phyloP scores from a whole-genome alignment of 2,797 vertebrate species.

The Schizopygopsis malacanthus region DNA sequence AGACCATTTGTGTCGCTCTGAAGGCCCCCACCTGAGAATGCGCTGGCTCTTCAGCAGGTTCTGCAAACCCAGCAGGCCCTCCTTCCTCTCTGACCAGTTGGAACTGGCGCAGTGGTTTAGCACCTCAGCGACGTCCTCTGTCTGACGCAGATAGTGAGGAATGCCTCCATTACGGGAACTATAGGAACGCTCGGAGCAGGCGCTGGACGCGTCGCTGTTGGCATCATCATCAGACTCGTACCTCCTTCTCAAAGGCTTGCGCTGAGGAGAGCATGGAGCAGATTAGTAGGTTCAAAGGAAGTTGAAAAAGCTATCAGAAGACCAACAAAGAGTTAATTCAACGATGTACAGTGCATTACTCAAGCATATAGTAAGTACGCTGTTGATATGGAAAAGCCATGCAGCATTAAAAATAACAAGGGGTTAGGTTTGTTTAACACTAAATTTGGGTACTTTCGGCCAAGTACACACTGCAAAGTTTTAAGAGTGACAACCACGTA shows the following conservation, averaged over 20 bases:
- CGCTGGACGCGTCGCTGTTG: constrained; percentile 94
- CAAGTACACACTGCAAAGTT: neutral
- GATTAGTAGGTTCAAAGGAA: neutral
- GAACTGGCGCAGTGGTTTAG: constrained; percentile 98
- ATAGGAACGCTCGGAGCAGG: constrained; percentile 95
- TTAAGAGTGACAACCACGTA: neutral
- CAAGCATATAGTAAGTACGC: constrained; percentile 4
- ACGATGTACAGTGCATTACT: constrained; percentile 34
- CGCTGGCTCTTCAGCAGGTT: constrained; percentile 89
- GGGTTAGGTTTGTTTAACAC: neutral
- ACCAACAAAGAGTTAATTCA: constrained; percentile 23
- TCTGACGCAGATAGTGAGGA: constrained; percentile 93
- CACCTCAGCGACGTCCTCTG: constrained; percentile 96
- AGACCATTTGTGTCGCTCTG: neutral
- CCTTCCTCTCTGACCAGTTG: constrained; percentile 98
- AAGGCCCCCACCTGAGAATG: constrained; percentile 81
- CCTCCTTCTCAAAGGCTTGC: constrained; percentile 90
- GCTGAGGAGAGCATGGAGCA: constrained; percentile 72
- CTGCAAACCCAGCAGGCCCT: constrained; percentile 90
- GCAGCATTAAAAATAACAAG: constrained; percentile 48
- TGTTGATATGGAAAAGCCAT: constrained; percentile 64
- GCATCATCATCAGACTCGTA: constrained; percentile 95
- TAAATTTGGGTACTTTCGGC: neutral
- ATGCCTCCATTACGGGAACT: constrained; percentile 92
- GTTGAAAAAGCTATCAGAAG: neutral